phyloP scores from a whole-genome alignment of 1,140 invertebrate species.

The Euglossa dilemma region DNA sequence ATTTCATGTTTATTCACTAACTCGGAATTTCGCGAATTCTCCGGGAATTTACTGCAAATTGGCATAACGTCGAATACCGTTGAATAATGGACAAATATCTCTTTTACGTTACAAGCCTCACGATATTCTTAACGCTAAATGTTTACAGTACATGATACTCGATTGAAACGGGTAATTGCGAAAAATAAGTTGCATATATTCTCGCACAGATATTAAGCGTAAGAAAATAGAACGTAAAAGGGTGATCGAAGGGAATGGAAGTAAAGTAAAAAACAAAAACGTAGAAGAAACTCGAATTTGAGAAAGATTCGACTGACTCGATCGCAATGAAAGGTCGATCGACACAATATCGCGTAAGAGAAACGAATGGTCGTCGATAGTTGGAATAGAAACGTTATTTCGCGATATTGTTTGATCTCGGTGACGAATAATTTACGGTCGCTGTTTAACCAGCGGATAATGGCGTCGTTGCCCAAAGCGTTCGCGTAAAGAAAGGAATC shows the following conservation, averaged over 20 bases:
- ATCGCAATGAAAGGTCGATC: neutral
- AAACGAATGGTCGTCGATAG: constrained; percentile 17
- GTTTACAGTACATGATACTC: no score
- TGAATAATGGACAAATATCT: no score
- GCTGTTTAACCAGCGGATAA: constrained; percentile 34
- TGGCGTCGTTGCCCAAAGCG: constrained; percentile 6
- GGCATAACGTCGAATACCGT: no score
- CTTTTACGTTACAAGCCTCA: no score
- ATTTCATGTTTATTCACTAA: neutral
- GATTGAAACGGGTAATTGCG: no score
- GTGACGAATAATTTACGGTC: constrained; percentile 39
- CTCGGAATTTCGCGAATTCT: no score
- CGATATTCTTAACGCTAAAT: no score
- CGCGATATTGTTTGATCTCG: constrained; percentile 51
- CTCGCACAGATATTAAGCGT: no score
- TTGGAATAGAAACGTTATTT: constrained; percentile 48
- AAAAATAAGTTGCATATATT: no score
- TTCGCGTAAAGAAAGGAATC: constrained; percentile 9
- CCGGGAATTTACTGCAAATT: no score
- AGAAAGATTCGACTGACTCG: neutral
- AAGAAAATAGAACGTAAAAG: no score
- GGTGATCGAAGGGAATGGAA: no score
- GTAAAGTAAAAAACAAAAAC: neutral
- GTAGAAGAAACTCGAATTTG: neutral
- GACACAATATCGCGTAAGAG: neutral